Evolutionary conservation across 2,888 invertebrate species (phyloP), one percentile per base, ranked within the genome.

Genomic region (Agrochola macilenta): DNA sequence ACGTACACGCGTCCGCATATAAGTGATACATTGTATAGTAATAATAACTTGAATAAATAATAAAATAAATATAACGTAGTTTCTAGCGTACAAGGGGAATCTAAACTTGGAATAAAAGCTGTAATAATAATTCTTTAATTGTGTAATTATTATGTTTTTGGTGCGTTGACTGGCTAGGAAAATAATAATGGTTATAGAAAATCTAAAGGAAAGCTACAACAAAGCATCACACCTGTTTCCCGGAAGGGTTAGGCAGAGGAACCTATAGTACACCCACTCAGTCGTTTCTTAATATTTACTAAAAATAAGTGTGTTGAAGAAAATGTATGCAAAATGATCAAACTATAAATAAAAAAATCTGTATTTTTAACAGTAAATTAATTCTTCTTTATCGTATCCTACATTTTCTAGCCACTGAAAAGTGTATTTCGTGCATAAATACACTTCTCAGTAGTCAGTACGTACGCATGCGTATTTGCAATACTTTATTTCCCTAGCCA

Each of bases 11-110:
- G 79, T 80, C 79, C 79, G 46, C 14, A 23, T 81, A 60, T n/a
- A 80, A 76, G 80, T 80, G 80, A 82, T 80, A 80, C 8, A 57
- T 76, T 76, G 80, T 76, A 57, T 76, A 82, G 80, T 76, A 54
- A 76, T 80, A 82, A 69, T 69, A 12, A 60, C 12, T 49, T 49
- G 60, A 75, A 80, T 82, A 52, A 71, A 60, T 79, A 57, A 52
- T 68, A 46, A 63, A 61, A 20, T 69, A 39, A 69, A 70, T 5
- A 39, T 76, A 69, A 82, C 11, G 2, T 76, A 82, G 54, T 49
- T 66, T 73, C 0, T 57, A 74, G 69, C 30, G 57, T 69, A 66
- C 76, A 69, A 63, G n/a, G 43, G 26, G 65, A 65, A 17, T 72
- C 23, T 65, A 20, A 52, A 14, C 7, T 72, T 65, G 20, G 5